Evolutionary conservation across 2,113 vertebrate species (phyloP), one percentile per base, ranked within the genome.

Genomic region (Nannobrachium achirus): DNA sequence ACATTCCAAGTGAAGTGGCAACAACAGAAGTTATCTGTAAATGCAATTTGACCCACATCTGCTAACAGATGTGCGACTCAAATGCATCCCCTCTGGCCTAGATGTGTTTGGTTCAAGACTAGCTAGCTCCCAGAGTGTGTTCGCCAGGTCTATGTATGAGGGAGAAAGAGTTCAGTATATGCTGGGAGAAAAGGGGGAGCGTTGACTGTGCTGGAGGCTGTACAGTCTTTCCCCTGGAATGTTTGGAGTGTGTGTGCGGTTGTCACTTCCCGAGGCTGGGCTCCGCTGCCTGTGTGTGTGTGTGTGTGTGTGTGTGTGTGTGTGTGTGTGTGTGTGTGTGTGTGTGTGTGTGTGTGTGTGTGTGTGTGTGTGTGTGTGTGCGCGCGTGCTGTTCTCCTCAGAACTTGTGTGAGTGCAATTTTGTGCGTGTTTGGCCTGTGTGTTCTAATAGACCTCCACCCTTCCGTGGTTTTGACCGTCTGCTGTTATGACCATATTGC

Each of bases 191-290:
- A 87, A 88, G 71, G 77, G n/a, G 67, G 75, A 77, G 63, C 83
- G 75, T 87, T 88, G 81, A 88, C 71, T 69, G 64, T 55, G 62
- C 78, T 81, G 67, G 49, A 66, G 72, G 49, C 70, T 55, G 64
- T 79, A 78, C 50, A 67, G 69, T 62, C 73, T 82, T 78, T 81
- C 40, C 68, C 51, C 58, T 44, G 77, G 74, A 84, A 87, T 80
- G 83, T 86, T 79, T 77, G 83, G 77, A 78, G 86, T 83, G 76
- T 82, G 74, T 88, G 80, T 85, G 86, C 68, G 71, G 66, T 72
- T 50, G 75, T 86, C 81, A 82, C 76, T 75, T 85, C 57, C 40
- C 73, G 44, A 10, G 39, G 58, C 68, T 20, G 67, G 46, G 61
- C 79, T 69, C 69, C 52, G 69, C 60, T 38, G 63, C 68, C 76